Base-by-base conservation (phyloP, 2,797 vertebrate species). In the Selene dorsalis region DNA sequence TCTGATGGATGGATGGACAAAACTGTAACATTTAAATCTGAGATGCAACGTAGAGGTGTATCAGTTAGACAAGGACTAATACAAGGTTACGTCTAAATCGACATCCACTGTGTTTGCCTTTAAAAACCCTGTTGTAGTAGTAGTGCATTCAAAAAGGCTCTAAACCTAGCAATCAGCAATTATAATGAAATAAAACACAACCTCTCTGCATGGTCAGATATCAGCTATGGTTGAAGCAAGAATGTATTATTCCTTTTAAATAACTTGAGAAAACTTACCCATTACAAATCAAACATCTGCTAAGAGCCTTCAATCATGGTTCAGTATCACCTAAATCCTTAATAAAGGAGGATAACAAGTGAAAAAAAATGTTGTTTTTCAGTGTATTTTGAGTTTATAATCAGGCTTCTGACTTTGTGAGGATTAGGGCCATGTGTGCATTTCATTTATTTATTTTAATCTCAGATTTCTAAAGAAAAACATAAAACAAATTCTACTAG, bases 231-330 rank as follows among this genome's bases (percentile, higher is more conserved):
- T 58, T 26, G 2, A 26, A 55, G 8, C 3, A 41, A 61, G 35
- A 50, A 28, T 26, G 1, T 22, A 3, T 64, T 17, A 35, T 58
- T 50, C 4, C 14, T 14, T 20, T 20, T 10, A 14, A 11, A 32
- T 35, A 26, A 32, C 39, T 30, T 47, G 24, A 20, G 22, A 1
- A 41, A 80, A 58, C 13, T 69, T 6, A n/a, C 32, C 22, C 9
- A 48, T 71, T 28, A 48, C 2, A 65, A 67, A 18, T 57, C 3
- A 75, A 70, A 59, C 58, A 68, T 57, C 45, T 67, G 38, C 32
- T 35, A 35, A 35, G 32, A 35, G 13, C 9, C 47, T 47, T 2
- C 30, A 57, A 61, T 69, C 1, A 1, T 28, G 4, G 12, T 28
- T 75, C 20, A 26, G 17, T 18, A 4, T 80, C 56, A 67, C 11